A percentile compares a stretch with the other conserved stretches of the same genome.
phyloP scores from a whole-genome alignment of 2,888 invertebrate genomes.

The Octodonta nipae region DNA sequence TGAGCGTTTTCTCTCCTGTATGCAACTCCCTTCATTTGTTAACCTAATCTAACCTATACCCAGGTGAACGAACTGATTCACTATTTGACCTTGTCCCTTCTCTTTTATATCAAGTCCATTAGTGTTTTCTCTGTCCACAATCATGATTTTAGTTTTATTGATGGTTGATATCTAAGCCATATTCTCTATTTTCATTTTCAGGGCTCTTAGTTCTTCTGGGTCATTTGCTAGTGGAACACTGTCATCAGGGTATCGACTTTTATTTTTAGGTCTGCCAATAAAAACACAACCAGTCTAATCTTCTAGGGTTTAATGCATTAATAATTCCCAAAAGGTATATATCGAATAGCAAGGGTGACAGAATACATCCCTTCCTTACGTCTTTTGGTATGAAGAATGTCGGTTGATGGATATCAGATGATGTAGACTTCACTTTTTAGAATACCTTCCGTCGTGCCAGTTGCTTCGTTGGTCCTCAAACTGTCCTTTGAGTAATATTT shows the following conservation, averaged over 20 bases:
- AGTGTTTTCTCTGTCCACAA: neutral
- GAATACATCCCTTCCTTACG: slow-evolving; percentile 2
- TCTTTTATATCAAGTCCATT: slow-evolving; percentile 1
- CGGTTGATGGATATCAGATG: neutral
- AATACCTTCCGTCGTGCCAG: no score
- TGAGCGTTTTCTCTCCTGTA: no score
- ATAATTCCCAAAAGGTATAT: neutral
- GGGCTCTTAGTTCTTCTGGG: slow-evolving; percentile 1
- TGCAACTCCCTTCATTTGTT: no score
- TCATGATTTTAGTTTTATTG: slow-evolving; percentile 2
- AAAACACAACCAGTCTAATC: slow-evolving; percentile 2
- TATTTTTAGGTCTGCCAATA: slow-evolving; percentile 2
- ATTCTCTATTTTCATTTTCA: neutral
- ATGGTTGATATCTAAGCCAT: neutral
- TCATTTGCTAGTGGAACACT: slow-evolving; percentile 1
- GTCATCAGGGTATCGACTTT: neutral
- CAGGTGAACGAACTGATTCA: no score
- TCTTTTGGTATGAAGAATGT: slow-evolving; percentile 1
- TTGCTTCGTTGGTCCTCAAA: no score
- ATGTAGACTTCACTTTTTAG: no score
- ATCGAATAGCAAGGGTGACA: slow-evolving; percentile 2
- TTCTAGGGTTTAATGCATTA: slow-evolving; percentile 1
- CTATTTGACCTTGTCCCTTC: no score
- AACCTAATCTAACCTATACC: no score
- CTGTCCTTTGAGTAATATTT: no score